These are phyloP conservation scores for Channa argus DNA, from an alignment of 2,113 vertebrate species.

Conservation along the genomic window DNA sequence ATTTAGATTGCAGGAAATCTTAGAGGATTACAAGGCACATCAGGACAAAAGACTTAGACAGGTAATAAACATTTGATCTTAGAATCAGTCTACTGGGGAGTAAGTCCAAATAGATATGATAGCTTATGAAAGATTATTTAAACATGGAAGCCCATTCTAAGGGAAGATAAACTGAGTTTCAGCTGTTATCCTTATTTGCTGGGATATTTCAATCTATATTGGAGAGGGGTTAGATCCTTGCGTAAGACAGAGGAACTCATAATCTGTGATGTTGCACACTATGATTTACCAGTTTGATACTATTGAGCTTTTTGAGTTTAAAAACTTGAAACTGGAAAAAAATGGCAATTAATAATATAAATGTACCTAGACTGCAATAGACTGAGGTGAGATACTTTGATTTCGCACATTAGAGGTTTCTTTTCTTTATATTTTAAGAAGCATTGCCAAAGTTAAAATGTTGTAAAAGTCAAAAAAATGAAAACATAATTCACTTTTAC, in stretches of 20 bases:
- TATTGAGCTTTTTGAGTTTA: neutral
- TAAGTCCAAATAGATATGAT: slow-evolving; percentile 32
- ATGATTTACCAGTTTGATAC: slow-evolving; percentile 5
- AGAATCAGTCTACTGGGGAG: slow-evolving; percentile 3
- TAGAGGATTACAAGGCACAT: slow-evolving; percentile 33
- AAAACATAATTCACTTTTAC: too few relatives aligned
- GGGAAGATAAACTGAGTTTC: neutral
- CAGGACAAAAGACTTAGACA: slow-evolving; percentile 10
- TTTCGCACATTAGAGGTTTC: neutral
- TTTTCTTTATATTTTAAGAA: neutral
- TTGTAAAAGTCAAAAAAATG: neutral
- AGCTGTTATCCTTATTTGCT: slow-evolving; percentile 12
- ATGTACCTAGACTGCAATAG: neutral
- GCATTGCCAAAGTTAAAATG: neutral
- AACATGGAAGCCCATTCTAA: slow-evolving; percentile 9
- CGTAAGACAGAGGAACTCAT: neutral
- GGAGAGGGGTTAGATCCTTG: neutral
- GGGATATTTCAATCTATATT: slow-evolving; percentile 11
- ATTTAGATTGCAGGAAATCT: slow-evolving; percentile 42
- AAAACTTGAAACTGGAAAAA: neutral
- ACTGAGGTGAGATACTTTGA: neutral
- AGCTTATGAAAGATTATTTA: slow-evolving; percentile 24
- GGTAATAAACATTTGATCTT: slow-evolving; percentile 43
- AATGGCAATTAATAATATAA: neutral
- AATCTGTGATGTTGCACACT: neutral